Conservation (phyloP, 2,888 invertebrate genomes). For the Xylocampa areola region DNA sequence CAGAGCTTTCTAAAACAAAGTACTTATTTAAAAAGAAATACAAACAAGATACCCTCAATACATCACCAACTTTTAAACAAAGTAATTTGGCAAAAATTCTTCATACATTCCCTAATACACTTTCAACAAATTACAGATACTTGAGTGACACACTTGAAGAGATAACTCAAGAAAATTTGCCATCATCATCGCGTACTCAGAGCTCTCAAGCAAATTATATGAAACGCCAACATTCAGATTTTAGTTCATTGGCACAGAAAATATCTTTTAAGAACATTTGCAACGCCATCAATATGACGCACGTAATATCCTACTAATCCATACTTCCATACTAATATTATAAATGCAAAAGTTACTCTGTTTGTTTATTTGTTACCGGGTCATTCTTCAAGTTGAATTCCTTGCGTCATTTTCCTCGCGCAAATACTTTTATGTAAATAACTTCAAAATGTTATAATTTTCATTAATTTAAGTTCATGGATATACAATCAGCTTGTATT, state of each 20-base stretch:
- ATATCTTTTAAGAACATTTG: conserved; percentile 35
- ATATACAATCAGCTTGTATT: no score
- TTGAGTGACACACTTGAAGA: conserved; percentile 47
- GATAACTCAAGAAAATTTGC: conserved; percentile 41
- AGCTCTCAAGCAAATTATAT: conserved; percentile 58
- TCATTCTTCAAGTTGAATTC: no score
- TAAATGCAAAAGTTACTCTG: no score
- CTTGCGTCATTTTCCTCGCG: no score
- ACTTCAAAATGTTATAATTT: no score
- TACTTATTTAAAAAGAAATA: no score
- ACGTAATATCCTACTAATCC: no score
- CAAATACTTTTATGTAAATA: no score
- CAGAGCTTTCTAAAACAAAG: no score
- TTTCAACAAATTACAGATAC: conserved; percentile 30
- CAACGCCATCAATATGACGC: conserved; percentile 4
- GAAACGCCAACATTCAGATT: conserved; percentile 32
- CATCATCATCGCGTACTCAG: conserved; percentile 40
- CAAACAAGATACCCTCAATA: background rate
- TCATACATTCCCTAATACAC: conserved; percentile 19
- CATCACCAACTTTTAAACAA: conserved; percentile 6
- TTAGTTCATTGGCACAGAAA: conserved; percentile 51
- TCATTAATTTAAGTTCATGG: no score
- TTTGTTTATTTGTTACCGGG: no score
- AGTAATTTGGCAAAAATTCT: conserved; percentile 38
- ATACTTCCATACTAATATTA: no score